Evolutionary conservation across 2,888 invertebrate genomes (phyloP), one percentile per base, ranked within the genome.

Genomic region (Parnassius mnemosyne): DNA sequence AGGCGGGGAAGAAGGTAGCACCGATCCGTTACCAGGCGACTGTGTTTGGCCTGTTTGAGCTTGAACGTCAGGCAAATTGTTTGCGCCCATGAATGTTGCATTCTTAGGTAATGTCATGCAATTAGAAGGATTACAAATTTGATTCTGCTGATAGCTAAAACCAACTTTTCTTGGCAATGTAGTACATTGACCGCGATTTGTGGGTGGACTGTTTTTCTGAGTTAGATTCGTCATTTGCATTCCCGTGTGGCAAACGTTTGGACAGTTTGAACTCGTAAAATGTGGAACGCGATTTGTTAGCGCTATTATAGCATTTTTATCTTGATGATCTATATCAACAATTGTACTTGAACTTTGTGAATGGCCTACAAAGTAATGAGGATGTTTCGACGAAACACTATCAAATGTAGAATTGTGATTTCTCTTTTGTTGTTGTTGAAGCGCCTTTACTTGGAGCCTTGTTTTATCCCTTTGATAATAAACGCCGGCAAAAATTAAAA

Each of bases 271-370:
- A 62, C 83, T 87, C 34, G 89, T 84, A 69, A 92, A 92, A 71
- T 92, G 92, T 9, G 90, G 91, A 46, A 89, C 89, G 57, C 89
- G 80, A 71, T 91, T 89, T 61, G 90, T 89, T 86, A 92, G 89
- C 34, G 92, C 88, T 54, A 92, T 91, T 52, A 92, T 92, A 49
- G 92, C 88, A 73, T 89, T 92, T 71, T 92, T 92, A 70, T 92
- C 96, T 84, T 96, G 96, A 83, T 94, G 95, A 77, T 96, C 96
- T 44, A 96, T 96, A 76, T 96, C 96, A 7, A 97, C 96, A 65
- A 96, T 96, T 46, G 96, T 95, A 80, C 96, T 96, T 44, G 95
- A 95, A 74, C 95, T 95, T 76, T 96, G 95, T 20, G 95, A 94
- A 76, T 95, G 95, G 0, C 95, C 95, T 73, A 95, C 93, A 74